A percentile compares a stretch with the other conserved stretches of the same genome.
Conservation (phyloP, 2,888 invertebrate genomes). For the Drosophila melanosoma region DNA sequence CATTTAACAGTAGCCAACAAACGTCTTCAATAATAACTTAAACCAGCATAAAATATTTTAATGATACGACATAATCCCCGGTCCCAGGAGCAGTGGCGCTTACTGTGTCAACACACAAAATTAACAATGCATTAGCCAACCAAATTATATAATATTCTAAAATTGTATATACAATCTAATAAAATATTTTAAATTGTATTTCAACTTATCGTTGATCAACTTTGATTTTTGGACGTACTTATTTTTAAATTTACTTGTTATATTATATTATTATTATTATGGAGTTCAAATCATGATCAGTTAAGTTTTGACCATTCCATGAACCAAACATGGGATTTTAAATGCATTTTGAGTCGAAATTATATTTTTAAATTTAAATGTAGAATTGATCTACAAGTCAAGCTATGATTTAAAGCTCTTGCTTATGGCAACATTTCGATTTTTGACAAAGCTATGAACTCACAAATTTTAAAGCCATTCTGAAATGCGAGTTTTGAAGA, state of each 20-base stretch:
- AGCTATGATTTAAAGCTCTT: neutral
- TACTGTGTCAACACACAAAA: slow-evolving; percentile 7
- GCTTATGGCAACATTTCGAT: neutral
- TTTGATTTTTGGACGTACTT: neutral
- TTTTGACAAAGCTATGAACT: neutral
- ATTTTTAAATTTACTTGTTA: too few relatives aligned
- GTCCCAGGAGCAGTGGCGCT: slow-evolving; percentile 21
- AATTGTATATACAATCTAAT: neutral
- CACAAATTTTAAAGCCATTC: neutral
- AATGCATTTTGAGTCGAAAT: neutral
- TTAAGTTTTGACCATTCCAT: neutral
- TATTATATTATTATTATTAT: neutral
- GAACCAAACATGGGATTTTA: too few relatives aligned
- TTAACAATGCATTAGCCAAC: slow-evolving; percentile 21
- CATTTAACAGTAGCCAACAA: slow-evolving; percentile 77
- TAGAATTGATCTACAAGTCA: neutral
- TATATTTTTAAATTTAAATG: neutral
- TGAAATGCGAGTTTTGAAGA: neutral
- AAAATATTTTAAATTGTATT: too few relatives aligned
- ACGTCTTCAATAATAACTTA: slow-evolving; percentile 67
- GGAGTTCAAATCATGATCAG: neutral
- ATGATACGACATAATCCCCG: slow-evolving; percentile 70
- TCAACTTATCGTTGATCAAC: neutral
- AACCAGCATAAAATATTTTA: slow-evolving; percentile 74
- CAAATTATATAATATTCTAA: slow-evolving; percentile 6